Evolutionary conservation across 2,797 vertebrate species (phyloP), one percentile per base, ranked within the genome.

Genomic region (Gouania willdenowi): DNA sequence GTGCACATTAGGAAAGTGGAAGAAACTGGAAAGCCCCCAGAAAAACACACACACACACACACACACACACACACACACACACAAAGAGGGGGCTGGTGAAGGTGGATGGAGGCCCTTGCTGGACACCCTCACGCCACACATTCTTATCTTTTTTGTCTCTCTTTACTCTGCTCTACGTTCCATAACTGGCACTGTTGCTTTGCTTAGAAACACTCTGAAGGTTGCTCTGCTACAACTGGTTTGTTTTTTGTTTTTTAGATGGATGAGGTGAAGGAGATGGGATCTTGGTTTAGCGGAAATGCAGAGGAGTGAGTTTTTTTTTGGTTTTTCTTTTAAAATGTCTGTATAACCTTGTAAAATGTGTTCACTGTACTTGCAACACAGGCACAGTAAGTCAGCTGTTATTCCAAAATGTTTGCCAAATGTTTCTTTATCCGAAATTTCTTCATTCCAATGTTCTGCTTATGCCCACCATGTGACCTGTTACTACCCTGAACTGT

Each of bases 91-190:
- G 19, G 19, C 31, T 19, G 10, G 9, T 26, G 33, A 17, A 9
- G 30, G 12, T 35, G 25, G 39, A 33, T n/a, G 32, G 45, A 34
- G 70, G 48, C 56, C 55, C 41, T 33, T 17, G 31, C 58, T 34
- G 42, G 66, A 83, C 51, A 54, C 81, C 55, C 57, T 70, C 49
- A 31, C 61, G 74, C 66, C 14, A 1, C 33, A 45, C 39, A 60
- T 47, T 70, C 70, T 84, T 83, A 83, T 84, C 79, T 81, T 24
- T 50, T 52, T 70, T 81, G 69, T 57, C 51, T 41, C 24, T 35
- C 20, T 25, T 43, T 55, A 35, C 34, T 25, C 28, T 20, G 47
- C 28, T 54, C 36, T 32, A 26, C 20, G 20, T 66, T 72, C 49
- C 66, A 68, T 26, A 8, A 68, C 40, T 61, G 52, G 29, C 4